phyloP scores from a whole-genome alignment of 2,113 vertebrate genomes.

The Machaerirhynchus nigripectus region DNA sequence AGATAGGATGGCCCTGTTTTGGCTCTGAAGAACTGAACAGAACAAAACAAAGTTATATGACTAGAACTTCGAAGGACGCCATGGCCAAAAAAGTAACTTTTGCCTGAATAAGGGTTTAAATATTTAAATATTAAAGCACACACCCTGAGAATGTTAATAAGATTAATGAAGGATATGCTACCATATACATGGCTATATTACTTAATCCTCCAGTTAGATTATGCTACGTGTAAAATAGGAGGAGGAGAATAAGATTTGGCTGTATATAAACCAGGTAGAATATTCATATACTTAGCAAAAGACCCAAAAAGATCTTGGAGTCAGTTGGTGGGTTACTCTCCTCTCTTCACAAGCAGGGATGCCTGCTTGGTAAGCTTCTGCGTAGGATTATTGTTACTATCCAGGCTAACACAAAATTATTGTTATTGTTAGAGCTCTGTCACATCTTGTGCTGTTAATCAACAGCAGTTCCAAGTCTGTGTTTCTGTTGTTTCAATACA shows the following conservation, averaged over 20 bases:
- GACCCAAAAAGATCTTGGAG: neutral
- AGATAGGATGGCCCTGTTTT: neutral
- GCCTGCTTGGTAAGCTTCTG: neutral
- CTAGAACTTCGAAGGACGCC: neutral
- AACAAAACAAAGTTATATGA: neutral
- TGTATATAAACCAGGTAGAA: neutral
- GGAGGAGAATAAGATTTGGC: neutral
- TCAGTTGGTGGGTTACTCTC: neutral
- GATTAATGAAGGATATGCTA: neutral
- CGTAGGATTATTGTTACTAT: neutral
- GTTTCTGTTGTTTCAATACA: neutral
- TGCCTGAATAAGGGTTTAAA: neutral
- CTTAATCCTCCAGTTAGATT: neutral
- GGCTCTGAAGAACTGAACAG: neutral
- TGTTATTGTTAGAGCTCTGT: neutral
- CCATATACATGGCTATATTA: neutral
- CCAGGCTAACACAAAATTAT: neutral
- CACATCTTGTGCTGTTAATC: neutral
- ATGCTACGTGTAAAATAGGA: neutral
- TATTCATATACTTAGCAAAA: neutral
- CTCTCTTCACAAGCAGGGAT: neutral
- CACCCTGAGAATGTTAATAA: neutral
- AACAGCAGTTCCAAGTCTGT: neutral
- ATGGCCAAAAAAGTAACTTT: neutral
- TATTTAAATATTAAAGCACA: neutral